These are phyloP conservation scores for Aphrocallistes beatrix DNA, from an alignment of 37 sponge, comb jelly and placozoan species.

Conservation along the genomic window DNA sequence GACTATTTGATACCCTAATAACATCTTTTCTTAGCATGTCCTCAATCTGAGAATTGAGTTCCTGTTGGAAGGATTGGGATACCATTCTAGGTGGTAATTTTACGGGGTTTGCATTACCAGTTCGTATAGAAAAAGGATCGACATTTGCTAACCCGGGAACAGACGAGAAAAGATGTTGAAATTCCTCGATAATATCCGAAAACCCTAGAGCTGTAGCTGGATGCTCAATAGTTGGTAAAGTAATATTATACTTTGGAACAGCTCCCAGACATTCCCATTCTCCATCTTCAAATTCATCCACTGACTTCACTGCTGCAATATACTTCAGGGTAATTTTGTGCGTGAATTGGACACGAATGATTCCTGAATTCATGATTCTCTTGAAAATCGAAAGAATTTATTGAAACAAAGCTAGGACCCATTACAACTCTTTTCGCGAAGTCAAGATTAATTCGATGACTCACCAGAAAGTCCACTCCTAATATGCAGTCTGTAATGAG, in stretches of 20 bases:
- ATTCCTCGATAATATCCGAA: background rate
- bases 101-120: background rate
- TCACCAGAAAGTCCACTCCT: background rate
- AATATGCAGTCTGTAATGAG: background rate
- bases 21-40: constrained; percentile 14
- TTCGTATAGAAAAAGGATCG: background rate
- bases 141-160: background rate
- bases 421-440: background rate
- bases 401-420: background rate
- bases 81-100: background rate
- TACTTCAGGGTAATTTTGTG: background rate
- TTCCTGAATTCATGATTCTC: too few relatives aligned
- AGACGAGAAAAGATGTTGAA: background rate
- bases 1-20: background rate
- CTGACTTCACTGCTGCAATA: background rate
- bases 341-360: too few relatives aligned
- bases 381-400: background rate
- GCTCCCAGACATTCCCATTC: background rate
- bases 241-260: background rate
- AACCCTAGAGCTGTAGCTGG: background rate
- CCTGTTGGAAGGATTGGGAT: background rate
- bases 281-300: background rate
- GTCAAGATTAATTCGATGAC: background rate
- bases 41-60: background rate
- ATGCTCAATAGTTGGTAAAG: background rate